Evolutionary conservation across 2,113 vertebrate genomes (phyloP).

Genomic region (Tapirus terrestris): DNA sequence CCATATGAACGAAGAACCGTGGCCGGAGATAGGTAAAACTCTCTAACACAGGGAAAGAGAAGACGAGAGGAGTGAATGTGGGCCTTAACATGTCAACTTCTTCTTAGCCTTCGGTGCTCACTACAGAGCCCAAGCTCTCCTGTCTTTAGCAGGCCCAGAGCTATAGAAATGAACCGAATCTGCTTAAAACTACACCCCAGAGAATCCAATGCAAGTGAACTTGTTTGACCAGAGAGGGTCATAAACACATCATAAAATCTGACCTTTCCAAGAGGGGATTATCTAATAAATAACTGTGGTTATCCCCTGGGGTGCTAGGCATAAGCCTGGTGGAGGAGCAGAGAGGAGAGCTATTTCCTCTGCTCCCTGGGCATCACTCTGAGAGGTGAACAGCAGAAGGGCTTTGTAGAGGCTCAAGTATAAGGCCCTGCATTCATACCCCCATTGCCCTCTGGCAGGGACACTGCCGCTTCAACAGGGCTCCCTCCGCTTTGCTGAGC

Average conservation of each 20-base stretch:
- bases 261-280: constrained; percentile 85
- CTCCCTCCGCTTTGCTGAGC: constrained; percentile 72
- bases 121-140: background rate
- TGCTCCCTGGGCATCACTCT: constrained; percentile 58
- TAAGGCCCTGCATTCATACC: constrained; percentile 68
- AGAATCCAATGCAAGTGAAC: constrained; percentile 49
- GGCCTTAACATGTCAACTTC: background rate
- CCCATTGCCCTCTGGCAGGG: background rate
- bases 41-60: constrained; percentile 28
- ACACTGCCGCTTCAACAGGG: constrained; percentile 65
- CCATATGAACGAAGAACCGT: constrained; percentile 60
- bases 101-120: background rate
- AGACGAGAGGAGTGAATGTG: background rate
- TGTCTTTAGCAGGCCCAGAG: constrained; percentile 29
- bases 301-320: constrained; percentile 80
- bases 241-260: constrained; percentile 80
- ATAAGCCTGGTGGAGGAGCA: constrained; percentile 62
- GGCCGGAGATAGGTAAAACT: constrained; percentile 28
- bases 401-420: constrained; percentile 80
- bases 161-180: constrained; percentile 76
- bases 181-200: constrained; percentile 43
- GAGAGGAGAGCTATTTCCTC: constrained; percentile 76
- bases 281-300: constrained; percentile 86
- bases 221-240: constrained; percentile 70
- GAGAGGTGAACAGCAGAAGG: constrained; percentile 60